These are phyloP conservation scores for Desmophyllum pertusum DNA, from an alignment of 92 coral and sea anemone species.

Conservation along the genomic window DNA sequence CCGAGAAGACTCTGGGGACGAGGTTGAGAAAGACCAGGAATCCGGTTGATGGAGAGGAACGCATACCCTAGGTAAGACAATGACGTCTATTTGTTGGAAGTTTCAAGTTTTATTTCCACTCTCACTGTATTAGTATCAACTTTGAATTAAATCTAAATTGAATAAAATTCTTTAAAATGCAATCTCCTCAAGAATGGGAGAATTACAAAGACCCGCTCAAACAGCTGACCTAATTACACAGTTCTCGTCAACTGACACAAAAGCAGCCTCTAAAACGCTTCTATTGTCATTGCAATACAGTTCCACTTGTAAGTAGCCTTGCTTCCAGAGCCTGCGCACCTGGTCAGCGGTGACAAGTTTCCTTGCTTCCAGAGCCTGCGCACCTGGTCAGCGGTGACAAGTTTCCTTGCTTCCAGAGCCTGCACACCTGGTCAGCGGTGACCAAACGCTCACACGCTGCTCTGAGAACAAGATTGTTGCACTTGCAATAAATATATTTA, in stretches of 20 bases:
- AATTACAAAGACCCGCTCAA: neutral
- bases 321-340: neutral
- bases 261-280: neutral
- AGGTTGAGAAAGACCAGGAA: no score
- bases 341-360: slow-evolving; percentile 3
- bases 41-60: no score
- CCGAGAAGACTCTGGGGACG: no score
- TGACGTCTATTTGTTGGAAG: neutral
- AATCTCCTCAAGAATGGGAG: slow-evolving; percentile 15
- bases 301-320: neutral
- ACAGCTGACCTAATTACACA: neutral
- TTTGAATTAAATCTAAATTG: slow-evolving; percentile 15
- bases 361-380: slow-evolving; percentile 10
- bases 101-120: slow-evolving; percentile 16
- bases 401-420: no score
- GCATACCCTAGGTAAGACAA: neutral
- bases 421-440: neutral
- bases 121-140: neutral
- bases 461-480: neutral
- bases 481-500: slow-evolving; percentile 14
- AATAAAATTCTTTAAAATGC: neutral
- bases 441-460: neutral
- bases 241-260: neutral
- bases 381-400: neutral
- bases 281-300: no score